Conservation (phyloP, 2,797 vertebrate genomes). For the Champsocephalus esox region DNA sequence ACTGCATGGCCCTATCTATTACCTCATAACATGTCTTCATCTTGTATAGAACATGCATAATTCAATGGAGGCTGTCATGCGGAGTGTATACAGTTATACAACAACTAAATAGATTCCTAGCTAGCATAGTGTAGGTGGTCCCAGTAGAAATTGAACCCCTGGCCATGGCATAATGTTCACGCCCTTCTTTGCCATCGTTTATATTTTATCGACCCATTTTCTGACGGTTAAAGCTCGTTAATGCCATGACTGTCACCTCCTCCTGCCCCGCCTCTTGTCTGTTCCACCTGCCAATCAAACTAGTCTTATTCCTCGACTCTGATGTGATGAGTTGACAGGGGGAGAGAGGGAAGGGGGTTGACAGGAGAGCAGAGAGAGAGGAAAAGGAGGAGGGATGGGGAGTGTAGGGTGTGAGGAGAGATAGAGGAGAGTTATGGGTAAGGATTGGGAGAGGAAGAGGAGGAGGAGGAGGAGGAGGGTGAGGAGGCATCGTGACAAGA, state of each 20-base stretch:
- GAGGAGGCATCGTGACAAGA: conserved; percentile 50
- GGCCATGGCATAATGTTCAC: not conserved
- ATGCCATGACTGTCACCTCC: conserved; percentile 55
- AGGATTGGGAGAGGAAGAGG: conserved; percentile 34
- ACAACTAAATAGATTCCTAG: conserved; percentile 25
- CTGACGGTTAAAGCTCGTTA: conserved; percentile 31
- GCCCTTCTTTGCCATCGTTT: conserved; percentile 27
- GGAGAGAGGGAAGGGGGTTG: not conserved
- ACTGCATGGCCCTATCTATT: conserved; percentile 34
- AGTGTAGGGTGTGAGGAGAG: conserved; percentile 51
- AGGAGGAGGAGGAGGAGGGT: conserved; percentile 15
- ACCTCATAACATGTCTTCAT: conserved; percentile 9
- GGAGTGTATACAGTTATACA: conserved; percentile 32
- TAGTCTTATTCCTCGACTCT: conserved; percentile 44
- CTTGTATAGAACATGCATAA: conserved; percentile 14
- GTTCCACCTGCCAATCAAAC: conserved; percentile 69
- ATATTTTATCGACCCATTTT: conserved; percentile 45
- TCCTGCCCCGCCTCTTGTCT: conserved; percentile 39
- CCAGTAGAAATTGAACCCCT: conserved; percentile 13
- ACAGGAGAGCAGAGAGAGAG: conserved; percentile 1
- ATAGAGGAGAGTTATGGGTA: conserved; percentile 67
- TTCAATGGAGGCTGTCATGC: conserved; percentile 29
- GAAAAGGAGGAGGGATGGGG: conserved; percentile 18
- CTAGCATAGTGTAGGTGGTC: conserved; percentile 5
- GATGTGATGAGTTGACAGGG: conserved; percentile 57